These are phyloP conservation scores for Tiliacea citrago DNA, from an alignment of 2,888 invertebrate species.

Conservation along the genomic window DNA sequence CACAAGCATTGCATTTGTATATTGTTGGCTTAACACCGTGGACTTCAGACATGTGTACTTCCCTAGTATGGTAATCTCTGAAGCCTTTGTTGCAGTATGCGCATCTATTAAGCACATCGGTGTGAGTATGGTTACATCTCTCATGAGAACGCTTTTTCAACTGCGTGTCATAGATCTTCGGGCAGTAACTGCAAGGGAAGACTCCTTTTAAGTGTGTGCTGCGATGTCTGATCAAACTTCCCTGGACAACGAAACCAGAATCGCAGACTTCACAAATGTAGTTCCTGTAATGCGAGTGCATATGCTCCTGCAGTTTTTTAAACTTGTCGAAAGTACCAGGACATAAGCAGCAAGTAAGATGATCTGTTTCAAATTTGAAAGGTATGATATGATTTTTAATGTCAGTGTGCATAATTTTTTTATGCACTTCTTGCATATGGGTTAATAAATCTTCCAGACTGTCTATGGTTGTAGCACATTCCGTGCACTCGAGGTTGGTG, in stretches of 20 bases:
- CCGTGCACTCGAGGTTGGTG: slow-evolving; percentile 70
- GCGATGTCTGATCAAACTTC: slow-evolving; percentile 51
- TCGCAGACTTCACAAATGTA: slow-evolving; percentile 74
- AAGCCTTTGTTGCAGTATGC: slow-evolving; percentile 73
- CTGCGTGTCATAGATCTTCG: slow-evolving; percentile 75
- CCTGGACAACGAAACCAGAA: slow-evolving; percentile 60
- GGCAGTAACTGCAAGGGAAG: slow-evolving; percentile 74
- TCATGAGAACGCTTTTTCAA: slow-evolving; percentile 75
- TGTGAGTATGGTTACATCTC: slow-evolving; percentile 56
- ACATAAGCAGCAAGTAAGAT: slow-evolving; percentile 73
- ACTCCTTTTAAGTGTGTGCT: slow-evolving; percentile 54
- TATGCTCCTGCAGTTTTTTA: slow-evolving; percentile 68
- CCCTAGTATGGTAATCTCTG: slow-evolving; percentile 39
- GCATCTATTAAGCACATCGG: slow-evolving; percentile 64
- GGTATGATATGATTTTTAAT: slow-evolving; percentile 74
- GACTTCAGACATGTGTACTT: slow-evolving; percentile 32
- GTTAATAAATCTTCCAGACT: slow-evolving; percentile 66
- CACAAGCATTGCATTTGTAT: slow-evolving; percentile 52
- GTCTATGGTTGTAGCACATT: slow-evolving; percentile 66
- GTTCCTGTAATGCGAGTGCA: slow-evolving; percentile 77
- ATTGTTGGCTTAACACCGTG: slow-evolving; percentile 22
- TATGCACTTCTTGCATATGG: slow-evolving; percentile 69
- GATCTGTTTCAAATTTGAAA: slow-evolving; percentile 70
- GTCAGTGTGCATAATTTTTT: slow-evolving; percentile 67
- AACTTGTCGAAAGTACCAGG: slow-evolving; percentile 57